Base-by-base conservation (phyloP, 92 coral and sea anemone genomes). In the Siderastrea radians region DNA sequence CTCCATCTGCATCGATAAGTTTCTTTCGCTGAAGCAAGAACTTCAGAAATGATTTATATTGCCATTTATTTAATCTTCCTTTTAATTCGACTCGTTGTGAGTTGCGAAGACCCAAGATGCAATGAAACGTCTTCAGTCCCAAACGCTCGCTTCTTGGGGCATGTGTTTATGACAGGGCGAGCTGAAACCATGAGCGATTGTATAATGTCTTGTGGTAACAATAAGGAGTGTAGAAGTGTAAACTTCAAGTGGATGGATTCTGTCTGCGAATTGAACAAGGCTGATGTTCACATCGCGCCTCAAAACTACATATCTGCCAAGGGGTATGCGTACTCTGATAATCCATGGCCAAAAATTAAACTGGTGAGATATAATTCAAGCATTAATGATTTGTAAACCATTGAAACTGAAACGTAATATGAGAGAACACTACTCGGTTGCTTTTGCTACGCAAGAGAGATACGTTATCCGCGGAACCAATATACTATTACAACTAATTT, bases 271-370 rank as follows among this genome's bases (percentile, higher is more conserved):
- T 16, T 54, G 12, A 71, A 70, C 58, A 83, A 47, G 44, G 87
- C 66, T 12, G 78, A 68, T 72, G 78, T 46, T 68, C 67, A 76
- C 3, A 76, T 76, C 58, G 81, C 81, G 6, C 44, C 67, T 7
- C 54, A 77, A 6, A 43, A 14, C 2, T 47, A 57, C 6, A 59
- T 60, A 38, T 54, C 70, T 45, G 54, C 70, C 49, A 77, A n/a
- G 60, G 81, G 81, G 3, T 77, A 59, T 7, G 81, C 59, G 2
- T 77, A 77, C 53, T 7, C 12, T 3, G 55, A 77, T 46, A 60
- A 60, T 13, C 81, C 81, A 5, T 77, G 81, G 81, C 81, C 68
- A 3, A 77, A 77, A 59, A 8, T 60, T 45, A 58, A 57, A 59
- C 2, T 77, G 81, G 81, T 77, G 11, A 47, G 47, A 17, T 2